These are phyloP conservation scores for Chrysocyon brachyurus DNA, from an alignment of 2,797 vertebrate genomes.

Conservation along the genomic window DNA sequence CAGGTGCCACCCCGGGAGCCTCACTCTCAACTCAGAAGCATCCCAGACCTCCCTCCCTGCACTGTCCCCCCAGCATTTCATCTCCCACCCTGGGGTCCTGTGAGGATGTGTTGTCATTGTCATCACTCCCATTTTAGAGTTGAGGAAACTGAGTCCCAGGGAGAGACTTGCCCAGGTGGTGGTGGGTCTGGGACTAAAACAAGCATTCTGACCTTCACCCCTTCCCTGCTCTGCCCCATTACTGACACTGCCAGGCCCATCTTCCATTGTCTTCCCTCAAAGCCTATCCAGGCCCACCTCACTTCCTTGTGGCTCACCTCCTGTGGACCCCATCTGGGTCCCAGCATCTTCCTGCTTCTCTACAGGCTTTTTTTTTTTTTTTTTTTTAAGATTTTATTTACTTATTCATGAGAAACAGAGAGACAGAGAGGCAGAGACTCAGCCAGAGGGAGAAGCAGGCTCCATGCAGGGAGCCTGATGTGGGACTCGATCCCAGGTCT, in stretches of 20 bases:
- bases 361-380: neutral
- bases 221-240: neutral
- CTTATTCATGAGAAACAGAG: too few relatives aligned
- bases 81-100: neutral
- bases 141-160: neutral
- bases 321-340: neutral
- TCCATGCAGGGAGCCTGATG: too few relatives aligned
- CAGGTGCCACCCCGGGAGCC: conserved; percentile 88
- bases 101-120: neutral
- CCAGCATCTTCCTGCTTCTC: neutral
- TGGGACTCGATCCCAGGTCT: too few relatives aligned
- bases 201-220: neutral
- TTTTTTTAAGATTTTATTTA: too few relatives aligned
- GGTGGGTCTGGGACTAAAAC: neutral
- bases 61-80: neutral
- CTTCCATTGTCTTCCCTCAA: neutral
- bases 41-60: neutral
- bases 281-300: neutral
- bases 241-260: neutral
- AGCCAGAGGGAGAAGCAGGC: too few relatives aligned
- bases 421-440: too few relatives aligned
- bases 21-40: neutral
- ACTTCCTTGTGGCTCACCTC: neutral
- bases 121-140: neutral
- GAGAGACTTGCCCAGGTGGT: neutral